Evolutionary conservation across 2,113 vertebrate genomes (phyloP), one percentile per base, ranked within the genome.

Genomic region (Mesocricetus auratus): DNA sequence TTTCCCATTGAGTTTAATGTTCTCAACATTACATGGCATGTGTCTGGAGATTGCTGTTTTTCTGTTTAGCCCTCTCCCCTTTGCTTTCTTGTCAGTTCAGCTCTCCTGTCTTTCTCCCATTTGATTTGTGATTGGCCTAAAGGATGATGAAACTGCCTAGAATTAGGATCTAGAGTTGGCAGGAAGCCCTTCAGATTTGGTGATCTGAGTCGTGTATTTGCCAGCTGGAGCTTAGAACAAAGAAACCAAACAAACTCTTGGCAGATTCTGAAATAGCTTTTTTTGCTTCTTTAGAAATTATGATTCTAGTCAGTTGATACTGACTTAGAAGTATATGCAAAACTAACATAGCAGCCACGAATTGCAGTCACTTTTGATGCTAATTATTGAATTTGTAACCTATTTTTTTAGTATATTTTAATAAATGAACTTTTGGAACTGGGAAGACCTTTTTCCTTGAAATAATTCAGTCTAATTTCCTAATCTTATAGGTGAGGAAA

Each of bases 161-260:
- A 96, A 81, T 97, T 50, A 68, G 86, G 91, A 96, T 95, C 95
- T 94, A 89, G 92, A 95, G 74, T 6, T 97, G 69, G 96, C 90
- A 98, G 96, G 96, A 92, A 95, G 95, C 29, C 6, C 93, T 97
- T 96, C 12, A 7, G 96, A 96, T 93, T 96, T 97, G 92, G 96
- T 96, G 97, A 97, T 98, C 96, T 97, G 21, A 1, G 4, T 85
- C 78, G 77, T 93, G 92, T 97, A 93, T 66, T 92, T 98, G 98
- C 98, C 98, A 98, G 98, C 96, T 98, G 98, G 97, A 98, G 95
- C 93, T 75, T 96, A 95, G 95, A 97, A 97, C 96, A 98, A 98
- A 98, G 98, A 97, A 95, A 91, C 73, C 97, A 97, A 98, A 58
- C 82, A 97, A 92, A 93, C 66, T 47, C 92, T 90, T 95, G 94